Evolutionary conservation across 1,140 invertebrate genomes (phyloP).

Genomic region (Andricus grossulariae): DNA sequence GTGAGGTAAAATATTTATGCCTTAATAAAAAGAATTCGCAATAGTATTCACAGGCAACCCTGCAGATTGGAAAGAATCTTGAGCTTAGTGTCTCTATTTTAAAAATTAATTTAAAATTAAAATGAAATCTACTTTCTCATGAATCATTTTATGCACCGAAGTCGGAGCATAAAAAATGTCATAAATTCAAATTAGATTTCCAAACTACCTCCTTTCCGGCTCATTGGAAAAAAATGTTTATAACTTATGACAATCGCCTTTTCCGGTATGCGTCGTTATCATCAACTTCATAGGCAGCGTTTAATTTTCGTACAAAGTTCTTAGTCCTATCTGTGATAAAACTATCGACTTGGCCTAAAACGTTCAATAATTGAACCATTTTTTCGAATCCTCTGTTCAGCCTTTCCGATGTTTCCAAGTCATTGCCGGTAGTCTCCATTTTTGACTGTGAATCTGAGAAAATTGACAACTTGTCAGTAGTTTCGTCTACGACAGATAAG

Average conservation of each 20-base stretch:
- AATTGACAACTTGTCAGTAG: background rate
- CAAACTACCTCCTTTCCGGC: too few species aligned
- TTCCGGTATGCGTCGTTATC: conserved; percentile 41
- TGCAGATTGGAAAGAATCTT: too few species aligned
- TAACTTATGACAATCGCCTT: conserved; percentile 20
- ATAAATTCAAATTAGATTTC: too few species aligned
- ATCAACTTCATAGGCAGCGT: conserved; percentile 57
- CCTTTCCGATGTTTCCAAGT: conserved; percentile 43
- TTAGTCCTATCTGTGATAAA: conserved; percentile 63
- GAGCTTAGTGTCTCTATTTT: too few species aligned
- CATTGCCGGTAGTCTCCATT: background rate
- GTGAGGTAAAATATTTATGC: too few species aligned
- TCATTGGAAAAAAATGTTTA: background rate
- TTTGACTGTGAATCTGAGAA: too few species aligned
- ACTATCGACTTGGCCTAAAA: conserved; percentile 64
- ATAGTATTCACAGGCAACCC: too few species aligned
- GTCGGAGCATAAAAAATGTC: too few species aligned
- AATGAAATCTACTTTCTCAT: too few species aligned
- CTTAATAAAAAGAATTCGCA: too few species aligned
- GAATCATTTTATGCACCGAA: too few species aligned
- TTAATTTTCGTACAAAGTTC: conserved; percentile 59
- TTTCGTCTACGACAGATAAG: background rate
- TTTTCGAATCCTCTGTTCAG: conserved; percentile 63
- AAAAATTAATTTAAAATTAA: too few species aligned
- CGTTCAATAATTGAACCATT: conserved; percentile 62